phyloP scores from a whole-genome alignment of 1,140 invertebrate genomes.

The Pectinophora gossypiella region DNA sequence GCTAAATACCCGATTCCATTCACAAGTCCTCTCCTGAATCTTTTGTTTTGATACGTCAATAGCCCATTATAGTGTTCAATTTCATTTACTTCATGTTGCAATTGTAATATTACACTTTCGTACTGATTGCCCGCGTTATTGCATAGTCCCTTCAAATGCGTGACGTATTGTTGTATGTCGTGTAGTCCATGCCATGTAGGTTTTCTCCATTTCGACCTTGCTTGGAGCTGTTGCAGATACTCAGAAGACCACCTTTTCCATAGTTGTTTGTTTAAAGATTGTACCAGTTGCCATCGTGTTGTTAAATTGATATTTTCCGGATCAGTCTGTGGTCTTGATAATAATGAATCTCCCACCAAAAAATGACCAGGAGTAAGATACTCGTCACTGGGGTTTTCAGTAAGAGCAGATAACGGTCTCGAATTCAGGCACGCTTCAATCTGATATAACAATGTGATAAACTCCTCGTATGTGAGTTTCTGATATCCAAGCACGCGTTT shows the following conservation, averaged over 20 bases:
- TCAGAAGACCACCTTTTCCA: constrained; percentile 15
- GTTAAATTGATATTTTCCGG: not conserved
- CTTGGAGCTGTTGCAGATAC: constrained; percentile 19
- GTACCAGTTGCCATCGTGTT: constrained; percentile 3
- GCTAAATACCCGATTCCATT: constrained; percentile 17
- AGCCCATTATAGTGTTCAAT: constrained; percentile 15
- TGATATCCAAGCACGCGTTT: constrained; percentile 6
- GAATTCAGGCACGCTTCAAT: constrained; percentile 28
- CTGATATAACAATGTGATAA: constrained; percentile 16
- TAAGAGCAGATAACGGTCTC: constrained; percentile 14
- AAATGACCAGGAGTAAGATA: not conserved
- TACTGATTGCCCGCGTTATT: not conserved
- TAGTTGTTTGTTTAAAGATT: constrained; percentile 3
- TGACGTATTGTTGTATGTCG: not conserved
- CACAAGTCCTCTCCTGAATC: constrained; percentile 18
- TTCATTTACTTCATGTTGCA: constrained; percentile 17
- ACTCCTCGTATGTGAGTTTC: constrained; percentile 24
- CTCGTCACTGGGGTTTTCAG: not conserved
- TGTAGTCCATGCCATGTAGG: not conserved
- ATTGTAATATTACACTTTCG: not conserved
- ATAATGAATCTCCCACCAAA: not conserved
- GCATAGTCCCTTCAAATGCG: not conserved
- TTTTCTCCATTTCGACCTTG: constrained; percentile 17
- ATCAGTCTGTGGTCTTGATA: not conserved
- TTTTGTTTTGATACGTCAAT: constrained; percentile 8